Percentiles rank a stretch among this genome's conserved stretches.
phyloP scores from a whole-genome alignment of 2,888 invertebrate species.

The Notocelia uddmanniana region DNA sequence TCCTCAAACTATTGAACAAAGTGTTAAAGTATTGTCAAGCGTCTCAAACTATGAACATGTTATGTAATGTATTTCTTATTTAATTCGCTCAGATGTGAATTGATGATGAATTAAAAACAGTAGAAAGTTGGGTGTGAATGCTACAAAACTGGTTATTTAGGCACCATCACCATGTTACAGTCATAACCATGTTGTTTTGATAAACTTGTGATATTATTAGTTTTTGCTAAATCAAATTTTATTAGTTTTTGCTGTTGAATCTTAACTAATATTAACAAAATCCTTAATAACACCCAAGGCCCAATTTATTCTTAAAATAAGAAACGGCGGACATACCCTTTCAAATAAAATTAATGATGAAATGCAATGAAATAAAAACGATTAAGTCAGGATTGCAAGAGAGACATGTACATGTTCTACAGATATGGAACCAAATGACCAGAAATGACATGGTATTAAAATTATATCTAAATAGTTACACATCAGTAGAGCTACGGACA shows the following conservation, averaged over 20 bases:
- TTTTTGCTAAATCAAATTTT: too few relatives aligned
- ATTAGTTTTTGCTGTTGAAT: too few relatives aligned
- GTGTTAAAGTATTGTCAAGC: constrained; percentile 1
- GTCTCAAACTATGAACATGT: constrained; percentile 18
- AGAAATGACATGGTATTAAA: constrained; percentile 16
- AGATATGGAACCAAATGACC: neutral
- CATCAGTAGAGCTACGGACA: constrained; percentile 56
- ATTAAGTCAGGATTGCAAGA: neutral
- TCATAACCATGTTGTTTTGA: constrained; percentile 1
- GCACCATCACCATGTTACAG: neutral
- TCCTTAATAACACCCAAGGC: too few relatives aligned
- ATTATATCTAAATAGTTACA: constrained; percentile 54
- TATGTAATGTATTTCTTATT: too few relatives aligned
- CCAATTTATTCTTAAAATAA: neutral
- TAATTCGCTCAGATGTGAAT: neutral
- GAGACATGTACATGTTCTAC: neutral
- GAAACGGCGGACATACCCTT: neutral
- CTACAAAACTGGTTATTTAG: constrained; percentile 8
- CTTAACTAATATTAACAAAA: too few relatives aligned
- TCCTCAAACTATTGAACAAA: neutral
- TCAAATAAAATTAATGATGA: neutral
- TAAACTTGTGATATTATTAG: neutral
- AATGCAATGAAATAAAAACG: too few relatives aligned
- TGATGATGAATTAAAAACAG: constrained; percentile 10
- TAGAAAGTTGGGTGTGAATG: constrained; percentile 24